phyloP scores from a whole-genome alignment of 2,113 vertebrate species.

The Gopherus evgoodei region DNA sequence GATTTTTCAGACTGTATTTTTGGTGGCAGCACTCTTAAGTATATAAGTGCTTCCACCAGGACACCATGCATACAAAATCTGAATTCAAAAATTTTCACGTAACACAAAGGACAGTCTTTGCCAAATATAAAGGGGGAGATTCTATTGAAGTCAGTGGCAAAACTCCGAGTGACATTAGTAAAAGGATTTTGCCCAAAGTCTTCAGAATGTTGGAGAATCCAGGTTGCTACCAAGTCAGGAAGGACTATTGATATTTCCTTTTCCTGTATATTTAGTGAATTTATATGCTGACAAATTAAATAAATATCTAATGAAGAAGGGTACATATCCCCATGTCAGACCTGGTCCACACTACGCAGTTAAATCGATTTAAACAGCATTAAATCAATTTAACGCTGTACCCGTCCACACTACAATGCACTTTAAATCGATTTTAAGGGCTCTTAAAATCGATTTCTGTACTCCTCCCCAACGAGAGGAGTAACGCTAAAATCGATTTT shows the following conservation, averaged over 20 bases:
- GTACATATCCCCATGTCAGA: neutral
- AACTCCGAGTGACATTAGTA: neutral
- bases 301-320: neutral
- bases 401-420: no score
- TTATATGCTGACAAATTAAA: neutral
- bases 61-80: no score
- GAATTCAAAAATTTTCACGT: neutral
- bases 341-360: no score
- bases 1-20: neutral
- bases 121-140: neutral
- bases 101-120: neutral
- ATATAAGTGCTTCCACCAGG: neutral
- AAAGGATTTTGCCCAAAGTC: neutral
- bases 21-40: neutral
- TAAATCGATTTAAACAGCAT: no score
- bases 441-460: no score
- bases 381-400: no score
- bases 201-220: neutral
- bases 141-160: neutral
- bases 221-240: neutral
- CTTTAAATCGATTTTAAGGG: no score
- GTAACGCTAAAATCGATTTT: no score
- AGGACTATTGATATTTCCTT: neutral
- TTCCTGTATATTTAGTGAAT: neutral
- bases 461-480: no score